These are phyloP conservation scores for Cheilosia vernalis DNA, from an alignment of 2,888 invertebrate genomes.

Conservation along the genomic window DNA sequence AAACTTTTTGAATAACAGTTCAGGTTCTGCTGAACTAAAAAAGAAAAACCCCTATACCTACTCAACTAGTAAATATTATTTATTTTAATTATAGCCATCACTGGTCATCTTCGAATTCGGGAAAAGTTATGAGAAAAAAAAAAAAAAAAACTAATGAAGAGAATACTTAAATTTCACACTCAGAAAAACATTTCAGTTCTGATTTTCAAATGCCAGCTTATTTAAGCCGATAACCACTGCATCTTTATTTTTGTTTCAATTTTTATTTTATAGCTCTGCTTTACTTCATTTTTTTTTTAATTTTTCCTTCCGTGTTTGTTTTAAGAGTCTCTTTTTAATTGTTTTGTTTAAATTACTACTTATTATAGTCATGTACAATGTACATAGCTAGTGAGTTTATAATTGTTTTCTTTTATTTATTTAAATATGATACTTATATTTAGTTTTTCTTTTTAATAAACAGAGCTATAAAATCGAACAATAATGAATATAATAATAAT, in stretches of 20 bases:
- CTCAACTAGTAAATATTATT: too few species aligned
- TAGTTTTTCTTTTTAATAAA: conserved; percentile 59
- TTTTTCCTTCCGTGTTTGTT: conserved; percentile 61
- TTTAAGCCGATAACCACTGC: conserved; percentile 6
- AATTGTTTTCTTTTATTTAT: conserved; percentile 50
- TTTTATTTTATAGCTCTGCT: conserved; percentile 75
- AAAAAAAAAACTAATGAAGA: neutral
- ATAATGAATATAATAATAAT: conserved; percentile 69
- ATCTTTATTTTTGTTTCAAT: conserved; percentile 9
- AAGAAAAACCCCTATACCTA: too few species aligned
- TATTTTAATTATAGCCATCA: too few species aligned
- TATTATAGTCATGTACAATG: conserved; percentile 61
- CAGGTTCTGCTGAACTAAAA: too few species aligned
- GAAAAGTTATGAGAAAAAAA: too few species aligned
- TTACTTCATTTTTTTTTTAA: conserved; percentile 35
- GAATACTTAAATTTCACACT: neutral
- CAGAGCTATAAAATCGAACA: conserved; percentile 75
- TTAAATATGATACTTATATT: conserved; percentile 72
- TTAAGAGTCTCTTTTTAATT: conserved; percentile 64
- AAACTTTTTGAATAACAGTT: too few species aligned
- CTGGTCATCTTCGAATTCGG: too few species aligned
- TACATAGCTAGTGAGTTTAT: conserved; percentile 67
- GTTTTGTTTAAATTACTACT: conserved; percentile 56
- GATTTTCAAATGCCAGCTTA: conserved; percentile 11
- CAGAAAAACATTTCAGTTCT: neutral